Evolutionary conservation across 1,140 invertebrate species (phyloP).

Genomic region (Cydia amplana): DNA sequence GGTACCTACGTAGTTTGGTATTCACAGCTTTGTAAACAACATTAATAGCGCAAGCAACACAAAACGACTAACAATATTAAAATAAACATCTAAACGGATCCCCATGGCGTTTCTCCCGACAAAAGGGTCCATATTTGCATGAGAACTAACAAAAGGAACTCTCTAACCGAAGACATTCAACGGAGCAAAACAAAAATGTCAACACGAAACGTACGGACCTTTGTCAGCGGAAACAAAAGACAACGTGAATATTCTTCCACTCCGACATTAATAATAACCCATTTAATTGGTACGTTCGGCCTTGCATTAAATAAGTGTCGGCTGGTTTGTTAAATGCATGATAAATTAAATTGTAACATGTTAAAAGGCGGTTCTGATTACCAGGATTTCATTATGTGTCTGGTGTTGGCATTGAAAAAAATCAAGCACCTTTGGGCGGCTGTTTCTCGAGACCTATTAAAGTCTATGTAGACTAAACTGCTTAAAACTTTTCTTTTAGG

Average conservation of each 20-base stretch:
- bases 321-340: too few relatives aligned
- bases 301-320: too few relatives aligned
- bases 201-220: slow-evolving; percentile 52
- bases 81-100: slow-evolving; percentile 40
- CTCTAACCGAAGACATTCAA: slow-evolving; percentile 57
- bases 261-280: slow-evolving; percentile 16
- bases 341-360: too few relatives aligned
- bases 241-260: slow-evolving; percentile 36
- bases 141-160: slow-evolving; percentile 58
- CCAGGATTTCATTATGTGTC: too few relatives aligned
- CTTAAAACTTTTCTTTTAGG: too few relatives aligned
- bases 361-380: too few relatives aligned
- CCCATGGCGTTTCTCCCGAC: slow-evolving; percentile 34
- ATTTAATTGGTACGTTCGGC: too few relatives aligned
- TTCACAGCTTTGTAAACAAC: slow-evolving; percentile 24
- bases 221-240: slow-evolving; percentile 45
- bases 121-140: slow-evolving; percentile 55
- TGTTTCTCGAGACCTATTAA: too few relatives aligned
- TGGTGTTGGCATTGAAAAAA: too few relatives aligned
- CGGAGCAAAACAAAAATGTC: slow-evolving; percentile 66
- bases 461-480: too few relatives aligned
- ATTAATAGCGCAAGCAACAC: slow-evolving; percentile 30
- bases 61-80: slow-evolving; percentile 25
- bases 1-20: slow-evolving; percentile 21
- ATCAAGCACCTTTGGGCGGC: too few relatives aligned